These are phyloP conservation scores for Zaprionus camerounensis DNA, from an alignment of 1,140 invertebrate species.

Conservation along the genomic window DNA sequence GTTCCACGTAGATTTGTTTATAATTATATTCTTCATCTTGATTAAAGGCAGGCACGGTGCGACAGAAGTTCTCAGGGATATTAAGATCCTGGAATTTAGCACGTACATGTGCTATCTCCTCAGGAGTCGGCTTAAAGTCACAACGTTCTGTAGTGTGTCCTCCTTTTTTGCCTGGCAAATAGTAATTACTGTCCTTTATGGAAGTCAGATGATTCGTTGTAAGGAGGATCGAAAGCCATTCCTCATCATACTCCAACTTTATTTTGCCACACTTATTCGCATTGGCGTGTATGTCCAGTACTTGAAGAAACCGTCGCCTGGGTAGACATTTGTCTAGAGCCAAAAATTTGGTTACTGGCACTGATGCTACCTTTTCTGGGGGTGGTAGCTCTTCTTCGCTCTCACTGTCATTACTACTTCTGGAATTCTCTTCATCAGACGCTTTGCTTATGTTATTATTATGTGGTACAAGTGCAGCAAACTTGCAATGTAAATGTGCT, in stretches of 20 bases:
- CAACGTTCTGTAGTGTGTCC: constrained; percentile 87
- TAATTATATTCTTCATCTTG: constrained; percentile 76
- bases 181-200: constrained; percentile 88
- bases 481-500: constrained; percentile 98
- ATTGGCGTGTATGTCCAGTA: constrained; percentile 85
- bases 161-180: constrained; percentile 91
- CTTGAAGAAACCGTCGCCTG: constrained; percentile 93
- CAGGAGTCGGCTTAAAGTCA: constrained; percentile 90
- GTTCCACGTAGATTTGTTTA: constrained; percentile 68
- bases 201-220: constrained; percentile 95
- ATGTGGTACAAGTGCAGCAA: constrained; percentile 94
- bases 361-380: constrained; percentile 15
- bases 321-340: constrained; percentile 98
- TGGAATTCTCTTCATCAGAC: background rate
- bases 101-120: constrained; percentile 89
- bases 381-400: constrained; percentile 26
- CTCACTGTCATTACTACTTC: constrained; percentile 51
- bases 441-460: constrained; percentile 61
- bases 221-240: constrained; percentile 96
- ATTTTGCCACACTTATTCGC: constrained; percentile 84
- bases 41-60: constrained; percentile 88
- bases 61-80: constrained; percentile 91
- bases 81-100: constrained; percentile 89
- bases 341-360: constrained; percentile 92
- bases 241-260: constrained; percentile 93